phyloP scores from a whole-genome alignment of 2,888 invertebrate genomes.

The Poecilobothrus nobilitatus region DNA sequence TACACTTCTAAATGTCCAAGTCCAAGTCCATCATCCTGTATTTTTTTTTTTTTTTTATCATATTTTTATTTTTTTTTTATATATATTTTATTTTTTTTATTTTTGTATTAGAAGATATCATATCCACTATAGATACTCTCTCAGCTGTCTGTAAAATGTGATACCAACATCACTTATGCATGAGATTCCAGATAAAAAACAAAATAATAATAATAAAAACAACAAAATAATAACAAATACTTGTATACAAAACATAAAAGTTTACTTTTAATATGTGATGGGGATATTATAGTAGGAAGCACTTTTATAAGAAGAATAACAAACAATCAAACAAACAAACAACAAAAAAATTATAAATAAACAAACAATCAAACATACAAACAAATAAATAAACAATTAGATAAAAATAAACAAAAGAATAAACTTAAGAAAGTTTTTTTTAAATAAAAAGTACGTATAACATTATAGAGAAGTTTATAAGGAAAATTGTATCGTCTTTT shows the following conservation, averaged over 20 bases:
- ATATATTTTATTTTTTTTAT: too few relatives aligned
- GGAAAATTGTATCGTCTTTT: constrained; percentile 11
- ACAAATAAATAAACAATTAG: background rate
- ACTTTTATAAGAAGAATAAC: background rate
- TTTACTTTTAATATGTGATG: background rate
- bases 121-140: background rate
- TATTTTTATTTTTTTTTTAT: too few relatives aligned
- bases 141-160: background rate
- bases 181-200: background rate
- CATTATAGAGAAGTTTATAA: constrained; percentile 10
- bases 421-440: background rate
- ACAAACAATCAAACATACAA: too few relatives aligned
- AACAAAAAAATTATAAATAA: background rate
- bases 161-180: background rate
- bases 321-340: background rate
- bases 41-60: background rate
- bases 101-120: background rate
- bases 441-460: background rate
- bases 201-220: background rate
- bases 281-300: background rate
- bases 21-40: background rate
- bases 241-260: background rate
- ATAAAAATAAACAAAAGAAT: background rate
- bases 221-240: background rate
- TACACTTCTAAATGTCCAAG: background rate